phyloP scores from a whole-genome alignment of 2,888 invertebrate genomes.

The Tenthredo mesomela region DNA sequence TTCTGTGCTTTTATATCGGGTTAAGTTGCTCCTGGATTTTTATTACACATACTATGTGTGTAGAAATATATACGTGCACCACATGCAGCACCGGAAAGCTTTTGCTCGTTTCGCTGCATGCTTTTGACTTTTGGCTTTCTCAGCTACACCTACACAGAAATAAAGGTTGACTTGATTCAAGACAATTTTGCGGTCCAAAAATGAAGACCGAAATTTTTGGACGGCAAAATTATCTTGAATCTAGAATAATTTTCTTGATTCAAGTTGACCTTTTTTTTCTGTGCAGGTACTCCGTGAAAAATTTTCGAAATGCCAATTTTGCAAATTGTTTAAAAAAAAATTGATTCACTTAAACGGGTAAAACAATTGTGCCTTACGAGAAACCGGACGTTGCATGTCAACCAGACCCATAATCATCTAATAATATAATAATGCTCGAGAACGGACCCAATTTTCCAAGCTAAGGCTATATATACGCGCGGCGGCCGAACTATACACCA shows the following conservation, averaged over 20 bases:
- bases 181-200: too few species aligned
- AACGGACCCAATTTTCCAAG: constrained; percentile 41
- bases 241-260: too few species aligned
- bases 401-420: constrained; percentile 38
- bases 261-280: too few species aligned
- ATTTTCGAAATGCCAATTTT: not conserved
- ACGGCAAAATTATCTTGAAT: too few species aligned
- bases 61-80: not conserved
- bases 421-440: constrained; percentile 29
- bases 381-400: constrained; percentile 45
- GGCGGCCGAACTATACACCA: not conserved
- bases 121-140: not conserved
- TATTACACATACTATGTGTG: constrained; percentile 18
- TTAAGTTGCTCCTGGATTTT: constrained; percentile 47
- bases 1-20: constrained; percentile 55
- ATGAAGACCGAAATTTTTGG: too few species aligned
- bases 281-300: not conserved
- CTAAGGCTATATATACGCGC: not conserved
- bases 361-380: not conserved
- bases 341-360: constrained; percentile 5
- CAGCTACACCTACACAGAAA: too few species aligned
- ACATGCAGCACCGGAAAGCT: not conserved
- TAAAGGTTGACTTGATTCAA: too few species aligned
- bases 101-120: constrained; percentile 21
- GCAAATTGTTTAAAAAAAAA: not conserved